phyloP scores from a whole-genome alignment of 1,140 invertebrate species.

The Pollicipes pollicipes region DNA sequence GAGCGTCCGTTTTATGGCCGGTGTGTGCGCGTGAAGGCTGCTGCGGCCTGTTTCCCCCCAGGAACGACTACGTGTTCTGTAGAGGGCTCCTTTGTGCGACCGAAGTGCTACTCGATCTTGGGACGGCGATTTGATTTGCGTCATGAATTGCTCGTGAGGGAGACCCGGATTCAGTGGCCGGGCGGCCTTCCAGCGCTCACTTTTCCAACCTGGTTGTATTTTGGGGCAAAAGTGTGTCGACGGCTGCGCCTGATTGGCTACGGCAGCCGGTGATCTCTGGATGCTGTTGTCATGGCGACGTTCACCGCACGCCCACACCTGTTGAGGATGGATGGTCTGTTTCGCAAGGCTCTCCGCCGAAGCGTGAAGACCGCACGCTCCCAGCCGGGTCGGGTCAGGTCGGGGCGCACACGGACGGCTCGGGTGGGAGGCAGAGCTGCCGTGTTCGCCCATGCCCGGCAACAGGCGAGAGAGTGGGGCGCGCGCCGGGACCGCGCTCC shows the following conservation, averaged over 20 bases:
- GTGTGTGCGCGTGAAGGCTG: neutral
- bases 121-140: neutral
- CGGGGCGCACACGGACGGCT: too few relatives aligned
- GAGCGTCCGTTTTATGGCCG: neutral
- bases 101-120: too few relatives aligned
- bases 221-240: neutral
- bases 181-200: neutral
- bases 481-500: too few relatives aligned
- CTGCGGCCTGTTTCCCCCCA: too few relatives aligned
- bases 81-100: too few relatives aligned
- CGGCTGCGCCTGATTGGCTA: neutral
- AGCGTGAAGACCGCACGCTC: too few relatives aligned
- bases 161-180: neutral
- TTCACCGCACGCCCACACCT: neutral
- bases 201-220: neutral
- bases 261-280: neutral
- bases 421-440: too few relatives aligned
- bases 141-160: neutral
- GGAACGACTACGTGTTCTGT: too few relatives aligned
- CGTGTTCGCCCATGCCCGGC: too few relatives aligned
- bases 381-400: too few relatives aligned
- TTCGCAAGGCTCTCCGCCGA: too few relatives aligned
- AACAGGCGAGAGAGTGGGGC: too few relatives aligned
- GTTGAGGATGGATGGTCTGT: neutral
- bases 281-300: neutral